Percentiles rank a stretch among this genome's conserved stretches.
phyloP scores from a whole-genome alignment of 1,140 invertebrate genomes.

The Sweltsa coloradensis region DNA sequence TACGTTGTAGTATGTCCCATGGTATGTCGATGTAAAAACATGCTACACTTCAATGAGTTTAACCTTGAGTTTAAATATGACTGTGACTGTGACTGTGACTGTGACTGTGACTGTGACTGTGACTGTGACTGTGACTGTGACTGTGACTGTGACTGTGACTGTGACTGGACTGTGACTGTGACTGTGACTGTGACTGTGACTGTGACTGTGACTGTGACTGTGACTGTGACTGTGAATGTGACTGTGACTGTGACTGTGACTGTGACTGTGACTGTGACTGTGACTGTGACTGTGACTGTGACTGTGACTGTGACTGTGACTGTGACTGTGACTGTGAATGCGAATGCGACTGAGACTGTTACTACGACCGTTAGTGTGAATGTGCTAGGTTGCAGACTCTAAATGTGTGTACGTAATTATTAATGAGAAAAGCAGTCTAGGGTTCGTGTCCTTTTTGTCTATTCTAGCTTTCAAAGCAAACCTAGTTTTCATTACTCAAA shows the following conservation, averaged over 20 bases:
- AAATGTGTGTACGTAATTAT: no score
- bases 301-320: constrained; percentile 8
- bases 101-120: constrained; percentile 4
- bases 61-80: neutral
- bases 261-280: constrained; percentile 6
- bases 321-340: constrained; percentile 7
- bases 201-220: constrained; percentile 6
- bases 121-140: constrained; percentile 4
- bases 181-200: constrained; percentile 2
- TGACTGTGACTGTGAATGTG: constrained; percentile 8
- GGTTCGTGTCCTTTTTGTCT: no score
- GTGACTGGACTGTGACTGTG: neutral
- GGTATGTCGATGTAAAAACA: no score
- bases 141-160: neutral
- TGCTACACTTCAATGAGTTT: neutral
- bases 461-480: no score
- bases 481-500: no score
- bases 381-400: no score
- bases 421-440: no score
- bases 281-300: constrained; percentile 7
- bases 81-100: constrained; percentile 5
- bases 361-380: neutral
- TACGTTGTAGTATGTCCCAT: no score
- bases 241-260: constrained; percentile 7
- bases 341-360: constrained; percentile 6